phyloP scores from a whole-genome alignment of 2,888 invertebrate genomes.

The Macrophya alboannulata region DNA sequence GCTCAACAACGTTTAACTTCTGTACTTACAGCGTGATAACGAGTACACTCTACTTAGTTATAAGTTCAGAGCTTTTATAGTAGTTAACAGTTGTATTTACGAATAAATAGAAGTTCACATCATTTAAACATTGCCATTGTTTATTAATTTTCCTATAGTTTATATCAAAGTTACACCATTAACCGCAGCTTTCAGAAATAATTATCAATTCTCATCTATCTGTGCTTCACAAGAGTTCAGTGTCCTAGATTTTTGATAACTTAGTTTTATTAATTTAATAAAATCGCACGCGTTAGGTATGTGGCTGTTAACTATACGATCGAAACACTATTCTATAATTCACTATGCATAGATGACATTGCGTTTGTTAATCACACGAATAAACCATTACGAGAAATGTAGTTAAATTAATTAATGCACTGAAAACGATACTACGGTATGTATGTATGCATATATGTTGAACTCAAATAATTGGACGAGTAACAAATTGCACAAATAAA shows the following conservation, averaged over 20 bases:
- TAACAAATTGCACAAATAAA: slow-evolving; percentile 49
- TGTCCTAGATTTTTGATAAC: neutral
- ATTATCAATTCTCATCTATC: neutral
- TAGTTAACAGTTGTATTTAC: neutral
- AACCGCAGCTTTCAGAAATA: neutral
- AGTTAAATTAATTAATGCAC: slow-evolving; percentile 28
- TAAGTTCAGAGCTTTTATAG: slow-evolving; percentile 28
- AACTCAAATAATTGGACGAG: slow-evolving; percentile 24
- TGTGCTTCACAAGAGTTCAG: neutral
- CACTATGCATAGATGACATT: slow-evolving; percentile 6
- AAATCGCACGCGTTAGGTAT: neutral
- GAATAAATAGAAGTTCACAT: slow-evolving; percentile 39
- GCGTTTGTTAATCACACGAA: slow-evolving; percentile 23
- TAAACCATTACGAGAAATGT: slow-evolving; percentile 31
- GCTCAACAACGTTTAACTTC: slow-evolving; percentile 30
- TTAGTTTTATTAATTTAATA: neutral
- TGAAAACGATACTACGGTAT: slow-evolving; percentile 27
- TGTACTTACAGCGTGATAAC: slow-evolving; percentile 42
- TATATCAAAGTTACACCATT: slow-evolving; percentile 5
- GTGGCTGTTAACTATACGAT: neutral
- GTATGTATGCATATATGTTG: neutral
- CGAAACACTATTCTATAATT: slow-evolving; percentile 39
- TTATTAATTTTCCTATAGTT: neutral
- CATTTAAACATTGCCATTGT: neutral
- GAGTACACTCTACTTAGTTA: slow-evolving; percentile 16